phyloP scores from a whole-genome alignment of 2,888 invertebrate genomes.

The Phyllotreta striolata region DNA sequence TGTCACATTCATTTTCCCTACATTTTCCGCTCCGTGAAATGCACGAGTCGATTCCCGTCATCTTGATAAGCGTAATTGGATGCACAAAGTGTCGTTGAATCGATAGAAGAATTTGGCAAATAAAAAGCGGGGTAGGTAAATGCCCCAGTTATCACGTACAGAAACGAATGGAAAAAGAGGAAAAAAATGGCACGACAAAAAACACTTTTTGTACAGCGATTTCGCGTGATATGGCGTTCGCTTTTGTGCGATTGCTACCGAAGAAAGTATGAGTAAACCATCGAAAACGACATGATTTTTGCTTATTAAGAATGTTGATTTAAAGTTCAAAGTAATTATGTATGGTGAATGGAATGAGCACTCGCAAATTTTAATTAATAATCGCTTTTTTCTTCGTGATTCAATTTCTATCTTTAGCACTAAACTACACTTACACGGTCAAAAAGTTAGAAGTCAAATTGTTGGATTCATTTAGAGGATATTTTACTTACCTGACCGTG shows the following conservation, averaged over 20 bases:
- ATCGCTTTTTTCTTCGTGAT: too few species aligned
- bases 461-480: background rate
- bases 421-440: too few species aligned
- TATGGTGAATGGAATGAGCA: too few species aligned
- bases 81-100: conserved; percentile 20
- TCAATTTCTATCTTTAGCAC: too few species aligned
- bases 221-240: conserved; percentile 12
- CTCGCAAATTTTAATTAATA: too few species aligned
- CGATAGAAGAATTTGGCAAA: conserved; percentile 16
- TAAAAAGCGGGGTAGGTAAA: conserved; percentile 13
- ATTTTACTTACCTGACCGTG: conserved; percentile 57
- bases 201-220: conserved; percentile 7
- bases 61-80: conserved; percentile 20
- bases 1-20: background rate
- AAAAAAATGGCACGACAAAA: conserved; percentile 5
- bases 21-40: conserved; percentile 10
- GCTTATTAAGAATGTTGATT: too few species aligned
- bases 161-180: conserved; percentile 6
- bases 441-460: too few species aligned
- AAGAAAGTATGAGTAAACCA: background rate
- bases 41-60: conserved; percentile 10
- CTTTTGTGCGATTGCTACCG: background rate
- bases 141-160: conserved; percentile 27
- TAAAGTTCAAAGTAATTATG: too few species aligned
- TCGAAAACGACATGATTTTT: background rate